These are phyloP conservation scores for Betta splendens DNA, from an alignment of 2,797 vertebrate species.

Conservation along the genomic window DNA sequence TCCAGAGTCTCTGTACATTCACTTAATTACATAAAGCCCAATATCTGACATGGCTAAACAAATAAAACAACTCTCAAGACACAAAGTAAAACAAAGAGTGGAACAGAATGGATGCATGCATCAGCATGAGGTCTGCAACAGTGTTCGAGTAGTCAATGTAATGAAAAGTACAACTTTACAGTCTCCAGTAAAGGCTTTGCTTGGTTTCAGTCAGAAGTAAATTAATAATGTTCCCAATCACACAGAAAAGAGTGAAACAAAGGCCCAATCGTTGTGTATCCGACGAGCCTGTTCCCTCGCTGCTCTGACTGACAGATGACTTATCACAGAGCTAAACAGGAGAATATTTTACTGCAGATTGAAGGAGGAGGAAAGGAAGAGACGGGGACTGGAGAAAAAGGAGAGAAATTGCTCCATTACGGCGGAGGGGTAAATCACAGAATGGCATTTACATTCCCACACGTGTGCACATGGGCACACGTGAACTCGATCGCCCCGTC, in stretches of 20 bases:
- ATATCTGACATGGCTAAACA: constrained; percentile 38
- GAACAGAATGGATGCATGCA: no score
- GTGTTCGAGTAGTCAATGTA: no score
- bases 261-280: constrained; percentile 46
- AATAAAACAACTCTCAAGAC: constrained; percentile 31
- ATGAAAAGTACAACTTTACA: not conserved
- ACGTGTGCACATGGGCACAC: constrained; percentile 40
- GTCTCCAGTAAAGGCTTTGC: constrained; percentile 1
- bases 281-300: constrained; percentile 49
- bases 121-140: constrained; percentile 34
- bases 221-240: constrained; percentile 14
- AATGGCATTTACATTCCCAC: constrained; percentile 73
- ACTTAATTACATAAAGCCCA: constrained; percentile 31
- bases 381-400: constrained; percentile 36
- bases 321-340: constrained; percentile 73
- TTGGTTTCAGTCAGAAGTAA: constrained; percentile 4
- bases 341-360: constrained; percentile 77
- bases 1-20: constrained; percentile 10
- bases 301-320: constrained; percentile 75
- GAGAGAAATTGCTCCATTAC: constrained; percentile 82
- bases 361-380: constrained; percentile 63
- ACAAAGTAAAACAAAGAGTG: constrained; percentile 18
- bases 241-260: constrained; percentile 10
- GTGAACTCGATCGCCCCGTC: constrained; percentile 42
- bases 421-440: constrained; percentile 79